phyloP scores from a whole-genome alignment of 2,113 vertebrate species.

The Eulemur rufifrons region DNA sequence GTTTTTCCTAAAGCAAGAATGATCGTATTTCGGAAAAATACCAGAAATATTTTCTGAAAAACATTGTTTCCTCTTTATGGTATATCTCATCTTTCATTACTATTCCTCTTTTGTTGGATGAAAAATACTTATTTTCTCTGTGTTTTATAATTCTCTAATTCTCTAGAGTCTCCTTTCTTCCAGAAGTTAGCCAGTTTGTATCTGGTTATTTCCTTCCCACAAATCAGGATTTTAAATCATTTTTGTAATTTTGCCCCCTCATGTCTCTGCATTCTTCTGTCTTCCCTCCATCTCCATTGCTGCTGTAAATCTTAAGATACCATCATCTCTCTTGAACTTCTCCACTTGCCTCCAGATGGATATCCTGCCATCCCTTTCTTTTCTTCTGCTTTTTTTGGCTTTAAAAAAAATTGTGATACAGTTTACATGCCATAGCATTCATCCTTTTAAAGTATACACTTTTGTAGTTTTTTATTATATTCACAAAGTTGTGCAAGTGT shows the following conservation, averaged over 20 bases:
- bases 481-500: not conserved
- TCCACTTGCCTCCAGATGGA: not conserved
- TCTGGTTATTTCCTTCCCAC: not conserved
- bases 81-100: not conserved
- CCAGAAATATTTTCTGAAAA: not conserved
- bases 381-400: not conserved
- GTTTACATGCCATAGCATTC: not conserved
- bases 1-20: not conserved
- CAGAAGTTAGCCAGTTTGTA: not conserved
- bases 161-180: not conserved
- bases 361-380: not conserved
- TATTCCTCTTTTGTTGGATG: not conserved
- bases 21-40: not conserved
- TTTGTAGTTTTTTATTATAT: not conserved
- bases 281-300: not conserved
- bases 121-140: not conserved
- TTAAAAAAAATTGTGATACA: not conserved
- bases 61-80: not conserved
- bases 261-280: not conserved
- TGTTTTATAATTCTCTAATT: not conserved
- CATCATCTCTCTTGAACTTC: not conserved
- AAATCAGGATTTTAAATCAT: not conserved
- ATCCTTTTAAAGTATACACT: not conserved
- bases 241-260: not conserved
- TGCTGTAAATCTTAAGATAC: not conserved